These are phyloP conservation scores for Amblyopsis hoosieri DNA, from an alignment of 2,797 vertebrate genomes.

Conservation along the genomic window DNA sequence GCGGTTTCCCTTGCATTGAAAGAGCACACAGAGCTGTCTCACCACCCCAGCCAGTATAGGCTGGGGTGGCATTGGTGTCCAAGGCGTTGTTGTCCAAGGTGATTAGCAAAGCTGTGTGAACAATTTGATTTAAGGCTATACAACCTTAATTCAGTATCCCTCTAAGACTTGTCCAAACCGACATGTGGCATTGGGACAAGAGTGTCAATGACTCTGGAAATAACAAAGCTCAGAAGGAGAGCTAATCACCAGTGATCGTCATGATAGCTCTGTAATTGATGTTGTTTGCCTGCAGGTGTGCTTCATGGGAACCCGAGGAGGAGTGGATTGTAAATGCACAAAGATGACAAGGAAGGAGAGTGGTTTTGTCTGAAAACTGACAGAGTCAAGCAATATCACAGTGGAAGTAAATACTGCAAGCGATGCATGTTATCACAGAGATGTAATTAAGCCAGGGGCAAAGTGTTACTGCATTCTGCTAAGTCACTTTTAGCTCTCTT, in stretches of 20 bases:
- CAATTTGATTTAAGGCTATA: constrained; percentile 71
- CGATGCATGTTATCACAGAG: constrained; percentile 56
- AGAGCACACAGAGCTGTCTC: constrained; percentile 47
- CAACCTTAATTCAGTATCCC: constrained; percentile 54
- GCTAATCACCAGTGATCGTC: constrained; percentile 47
- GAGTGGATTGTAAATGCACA: constrained; percentile 23
- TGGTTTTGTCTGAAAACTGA: constrained; percentile 34
- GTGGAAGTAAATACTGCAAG: constrained; percentile 20
- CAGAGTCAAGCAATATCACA: constrained; percentile 44
- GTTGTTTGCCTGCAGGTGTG: constrained; percentile 53
- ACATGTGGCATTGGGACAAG: constrained; percentile 41
- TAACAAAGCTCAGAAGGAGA: constrained; percentile 35
- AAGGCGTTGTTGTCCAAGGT: constrained; percentile 45
- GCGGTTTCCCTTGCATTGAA: constrained; percentile 65
- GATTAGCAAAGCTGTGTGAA: constrained; percentile 66
- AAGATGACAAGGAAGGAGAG: constrained; percentile 12
- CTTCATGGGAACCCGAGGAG: constrained; percentile 16
- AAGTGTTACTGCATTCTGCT: constrained; percentile 62
- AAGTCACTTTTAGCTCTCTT: constrained; percentile 24
- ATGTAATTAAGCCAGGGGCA: constrained; percentile 62
- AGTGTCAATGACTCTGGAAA: constrained; percentile 40
- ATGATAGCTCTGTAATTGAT: constrained; percentile 49
- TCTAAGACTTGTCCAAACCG: constrained; percentile 54
- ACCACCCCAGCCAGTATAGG: neutral
- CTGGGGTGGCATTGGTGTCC: neutral